Percentiles rank a stretch among this genome's conserved stretches.
These are phyloP conservation scores for Sylvilagus floridanus DNA, from an alignment of 2,797 vertebrate species.

Conservation along the genomic window DNA sequence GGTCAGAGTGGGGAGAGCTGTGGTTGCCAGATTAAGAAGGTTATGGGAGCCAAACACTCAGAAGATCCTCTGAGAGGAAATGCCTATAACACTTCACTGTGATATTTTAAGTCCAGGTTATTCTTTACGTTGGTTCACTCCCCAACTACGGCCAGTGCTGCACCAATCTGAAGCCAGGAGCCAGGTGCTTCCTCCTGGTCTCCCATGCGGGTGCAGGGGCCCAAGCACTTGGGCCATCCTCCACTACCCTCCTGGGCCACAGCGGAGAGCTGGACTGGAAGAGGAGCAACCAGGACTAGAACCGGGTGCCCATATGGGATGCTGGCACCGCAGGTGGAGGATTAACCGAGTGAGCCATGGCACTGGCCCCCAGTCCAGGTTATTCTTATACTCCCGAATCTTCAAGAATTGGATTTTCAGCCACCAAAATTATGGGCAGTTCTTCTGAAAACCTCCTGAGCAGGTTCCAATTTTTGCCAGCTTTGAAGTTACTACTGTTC, in stretches of 20 bases:
- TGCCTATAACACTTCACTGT: neutral
- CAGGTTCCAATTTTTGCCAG: constrained; percentile 89
- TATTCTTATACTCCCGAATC: constrained; percentile 90
- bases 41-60: neutral
- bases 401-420: constrained; percentile 92
- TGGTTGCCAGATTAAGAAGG: neutral
- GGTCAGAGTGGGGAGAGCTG: neutral
- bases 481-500: constrained; percentile 89
- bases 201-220: too few species aligned
- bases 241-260: too few species aligned
- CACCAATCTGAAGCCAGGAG: too few species aligned
- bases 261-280: too few species aligned
- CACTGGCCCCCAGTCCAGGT: constrained; percentile 88
- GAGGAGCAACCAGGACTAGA: too few species aligned
- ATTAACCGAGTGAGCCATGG: too few species aligned
- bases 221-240: too few species aligned
- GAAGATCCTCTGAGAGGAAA: neutral
- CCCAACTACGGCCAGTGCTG: too few species aligned
- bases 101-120: constrained; percentile 72
- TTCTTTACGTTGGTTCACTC: too few species aligned
- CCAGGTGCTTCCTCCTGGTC: too few species aligned
- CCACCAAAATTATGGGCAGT: constrained; percentile 91
- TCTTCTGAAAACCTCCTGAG: constrained; percentile 88
- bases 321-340: too few species aligned
- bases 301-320: too few species aligned